Conservation (phyloP, 1,140 invertebrate genomes). For the Triops longicaudatus region DNA sequence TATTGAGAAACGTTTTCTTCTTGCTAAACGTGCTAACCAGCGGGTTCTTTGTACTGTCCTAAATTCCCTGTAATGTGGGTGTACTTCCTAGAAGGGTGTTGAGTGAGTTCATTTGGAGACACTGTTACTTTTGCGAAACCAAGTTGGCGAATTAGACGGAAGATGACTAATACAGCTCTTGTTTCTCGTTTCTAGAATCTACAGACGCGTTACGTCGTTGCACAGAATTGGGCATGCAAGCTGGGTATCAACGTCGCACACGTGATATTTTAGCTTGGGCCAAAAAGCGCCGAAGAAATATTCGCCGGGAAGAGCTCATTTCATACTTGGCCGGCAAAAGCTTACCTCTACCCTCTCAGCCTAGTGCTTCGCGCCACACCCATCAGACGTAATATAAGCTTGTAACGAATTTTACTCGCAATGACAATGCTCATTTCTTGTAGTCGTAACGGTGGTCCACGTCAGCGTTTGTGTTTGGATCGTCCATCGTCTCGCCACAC, state of each 20-base stretch:
- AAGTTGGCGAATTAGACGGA: no score
- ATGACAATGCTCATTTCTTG: slow-evolving; percentile 34
- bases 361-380: slow-evolving; percentile 9
- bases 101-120: no score
- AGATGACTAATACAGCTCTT: not conserved
- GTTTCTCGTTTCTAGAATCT: slow-evolving; percentile 50
- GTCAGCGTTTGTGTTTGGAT: slow-evolving; percentile 42
- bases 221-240: slow-evolving; percentile 60
- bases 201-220: slow-evolving; percentile 58
- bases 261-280: slow-evolving; percentile 70
- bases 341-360: slow-evolving; percentile 42
- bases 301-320: slow-evolving; percentile 64
- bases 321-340: slow-evolving; percentile 67
- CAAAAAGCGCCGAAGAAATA: slow-evolving; percentile 58
- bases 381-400: not conserved
- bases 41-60: no score
- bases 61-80: no score
- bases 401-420: slow-evolving; percentile 19
- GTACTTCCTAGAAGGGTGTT: no score
- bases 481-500: slow-evolving; percentile 36
- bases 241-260: slow-evolving; percentile 61
- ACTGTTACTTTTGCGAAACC: no score
- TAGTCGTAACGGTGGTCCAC: slow-evolving; percentile 45
- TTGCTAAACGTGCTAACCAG: no score
- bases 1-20: no score